A percentile compares a stretch with the other conserved stretches of the same genome.
phyloP scores from a whole-genome alignment of 2,888 invertebrate species.

The Microctonus brassicae region DNA sequence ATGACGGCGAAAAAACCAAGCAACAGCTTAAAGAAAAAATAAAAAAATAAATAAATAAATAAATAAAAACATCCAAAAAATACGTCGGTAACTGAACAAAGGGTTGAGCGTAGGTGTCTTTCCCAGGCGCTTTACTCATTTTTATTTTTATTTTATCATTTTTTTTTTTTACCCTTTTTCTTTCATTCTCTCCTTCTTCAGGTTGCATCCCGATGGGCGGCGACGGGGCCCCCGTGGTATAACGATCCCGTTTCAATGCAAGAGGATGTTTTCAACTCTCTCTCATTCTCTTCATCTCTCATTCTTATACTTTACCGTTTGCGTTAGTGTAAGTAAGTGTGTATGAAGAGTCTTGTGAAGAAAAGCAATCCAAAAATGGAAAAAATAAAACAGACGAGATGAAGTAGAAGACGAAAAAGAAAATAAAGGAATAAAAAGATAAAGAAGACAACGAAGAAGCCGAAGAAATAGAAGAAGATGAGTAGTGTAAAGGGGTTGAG shows the following conservation, averaged over 20 bases:
- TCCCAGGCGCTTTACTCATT: conserved; percentile 33
- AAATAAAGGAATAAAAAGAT: background rate
- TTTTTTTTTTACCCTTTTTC: conserved; percentile 13
- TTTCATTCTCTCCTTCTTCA: conserved; percentile 28
- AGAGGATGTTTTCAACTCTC: conserved; percentile 22
- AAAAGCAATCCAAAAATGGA: conserved; percentile 9
- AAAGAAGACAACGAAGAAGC: conserved; percentile 5
- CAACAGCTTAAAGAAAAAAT: background rate
- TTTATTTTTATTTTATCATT: conserved; percentile 28
- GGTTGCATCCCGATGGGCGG: conserved; percentile 36
- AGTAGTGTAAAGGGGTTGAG: conserved; percentile 50
- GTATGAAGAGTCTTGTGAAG: background rate
- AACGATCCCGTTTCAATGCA: conserved; percentile 39
- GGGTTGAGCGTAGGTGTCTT: conserved; percentile 37
- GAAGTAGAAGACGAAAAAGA: background rate
- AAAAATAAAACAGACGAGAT: conserved; percentile 5
- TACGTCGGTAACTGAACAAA: conserved; percentile 35
- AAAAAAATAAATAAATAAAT: background rate
- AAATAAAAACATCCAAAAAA: conserved; percentile 27
- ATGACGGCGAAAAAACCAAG: background rate
- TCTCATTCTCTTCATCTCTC: conserved; percentile 3
- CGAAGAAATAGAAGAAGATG: conserved; percentile 9
- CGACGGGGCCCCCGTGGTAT: conserved; percentile 40
- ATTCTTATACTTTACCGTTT: conserved; percentile 15
- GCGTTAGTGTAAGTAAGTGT: background rate